Percentiles rank a stretch among this genome's conserved stretches.
phyloP scores from a whole-genome alignment of 2,797 vertebrate species.

The Falco peregrinus region DNA sequence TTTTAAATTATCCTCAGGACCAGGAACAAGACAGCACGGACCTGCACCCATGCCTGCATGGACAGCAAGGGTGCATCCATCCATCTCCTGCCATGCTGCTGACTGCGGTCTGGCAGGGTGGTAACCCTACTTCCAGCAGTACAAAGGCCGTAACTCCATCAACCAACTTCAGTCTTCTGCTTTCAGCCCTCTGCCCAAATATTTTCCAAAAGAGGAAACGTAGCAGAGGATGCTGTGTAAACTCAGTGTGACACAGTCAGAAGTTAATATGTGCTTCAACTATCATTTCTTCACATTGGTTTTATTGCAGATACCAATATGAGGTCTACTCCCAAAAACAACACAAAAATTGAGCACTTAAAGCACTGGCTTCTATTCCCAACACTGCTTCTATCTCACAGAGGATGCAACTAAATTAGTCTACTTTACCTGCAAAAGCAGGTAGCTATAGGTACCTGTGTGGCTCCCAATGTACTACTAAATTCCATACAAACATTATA shows the following conservation, averaged over 20 bases:
- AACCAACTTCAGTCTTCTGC: neutral
- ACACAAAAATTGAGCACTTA: neutral
- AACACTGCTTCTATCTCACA: neutral
- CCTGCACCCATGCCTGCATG: accelerated
- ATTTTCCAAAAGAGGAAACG: neutral
- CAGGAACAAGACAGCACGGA: neutral
- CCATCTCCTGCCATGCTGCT: neutral
- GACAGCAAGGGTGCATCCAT: accelerated
- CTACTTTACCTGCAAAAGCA: neutral
- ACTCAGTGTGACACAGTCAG: neutral
- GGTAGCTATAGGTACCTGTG: neutral
- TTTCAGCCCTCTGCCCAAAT: neutral
- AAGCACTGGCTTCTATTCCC: neutral
- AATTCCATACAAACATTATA: neutral
- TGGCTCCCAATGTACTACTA: neutral
- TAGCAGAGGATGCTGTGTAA: neutral
- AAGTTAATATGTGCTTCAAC: neutral
- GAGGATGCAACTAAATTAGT: neutral
- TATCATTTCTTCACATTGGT: neutral
- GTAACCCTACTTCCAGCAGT: neutral
- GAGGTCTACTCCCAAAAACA: neutral
- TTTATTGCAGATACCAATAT: neutral
- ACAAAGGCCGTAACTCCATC: accelerated
- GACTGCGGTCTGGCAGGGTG: neutral
- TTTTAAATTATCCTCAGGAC: neutral